Base-by-base conservation (phyloP, 2,888 invertebrate genomes). In the Tetranychus piercei region DNA sequence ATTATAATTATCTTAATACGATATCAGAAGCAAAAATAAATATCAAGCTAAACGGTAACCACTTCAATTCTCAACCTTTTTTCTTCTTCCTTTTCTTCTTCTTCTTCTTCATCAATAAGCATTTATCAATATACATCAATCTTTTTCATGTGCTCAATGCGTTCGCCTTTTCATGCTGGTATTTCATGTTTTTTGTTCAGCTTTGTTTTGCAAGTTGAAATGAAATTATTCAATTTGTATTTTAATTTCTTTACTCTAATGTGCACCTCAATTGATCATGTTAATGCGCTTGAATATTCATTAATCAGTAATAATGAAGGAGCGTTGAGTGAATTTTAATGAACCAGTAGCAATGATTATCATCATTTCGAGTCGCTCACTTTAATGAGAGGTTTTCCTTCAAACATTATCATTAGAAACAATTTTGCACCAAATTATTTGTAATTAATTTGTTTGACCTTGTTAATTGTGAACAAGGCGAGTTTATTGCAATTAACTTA, bases 381-480 rank as follows among this genome's bases (percentile, higher is more conserved):
- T 34, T 34, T 55, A 55, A 55, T 55, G 55, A 55, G 55, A 55
- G 55, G 55, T 55, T 55, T 34, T 9, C 55, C 9, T 15, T 55
- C 15, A 55, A 55, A 15, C 15, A 55, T 55, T 55, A 55, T 55
- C 15, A 55, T 55, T 55, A 55, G 9, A 15, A 15, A 9, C 15
- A 55, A 55, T 55, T 15, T 15, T 55, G 9, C 9, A 55, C 15
- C 9, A 55, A 9, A 55, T 55, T 55, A 55, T 55, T 55, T 55
- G 55, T 55, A 55, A 55, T 55, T 55, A 55, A 55, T 55, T 55
- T 55, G 55, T 55, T 55, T 55, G 55, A 55, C 55, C 55, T 55
- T 55, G 55, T 55, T 55, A 15, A 15, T 15, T 55, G 55, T 55
- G 9, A 15, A 6, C 55, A 55, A 55, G 55, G 9, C 15, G 15